Evolutionary conservation across 2,113 vertebrate genomes (phyloP), one percentile per base, ranked within the genome.

Genomic region (Silurus asotus): DNA sequence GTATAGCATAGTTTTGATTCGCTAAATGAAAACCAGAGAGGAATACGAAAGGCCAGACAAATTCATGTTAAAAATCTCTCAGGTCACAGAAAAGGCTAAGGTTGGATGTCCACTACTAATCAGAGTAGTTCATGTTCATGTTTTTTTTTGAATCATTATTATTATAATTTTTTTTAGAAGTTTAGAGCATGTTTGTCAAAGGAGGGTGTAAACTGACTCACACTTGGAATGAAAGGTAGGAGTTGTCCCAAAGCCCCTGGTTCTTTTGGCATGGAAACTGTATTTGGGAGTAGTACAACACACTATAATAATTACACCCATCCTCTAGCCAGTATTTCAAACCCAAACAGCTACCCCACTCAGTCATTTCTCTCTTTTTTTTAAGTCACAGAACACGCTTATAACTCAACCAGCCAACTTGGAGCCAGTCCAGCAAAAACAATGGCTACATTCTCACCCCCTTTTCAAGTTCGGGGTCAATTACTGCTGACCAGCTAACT

Each of bases 281-380:
- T 78, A 58, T 49, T 74, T 80, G 80, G 84, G 87, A 88, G 89
- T 83, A 79, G 72, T 87, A 85, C 83, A 84, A 61, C 25, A 61
- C 59, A 55, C 65, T 59, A 25, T 86, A 86, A 81, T 76, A 56
- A 87, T 80, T 83, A 70, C 58, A 81, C 13, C 55, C 65, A 84
- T 49, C 53, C 87, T 56, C 80, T 86, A 79, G 14, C 4, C 72
- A 78, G 58, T 86, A 84, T 84, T 89, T 90, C 87, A 88, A 92
- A 93, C 79, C 69, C 81, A 89, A 92, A 92, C 84, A 90, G 87
- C 89, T 84, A 64, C 67, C 87, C 87, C 87, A 89, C 88, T 87
- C 70, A 91, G 76, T 64, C 62, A 88, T 89, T 90, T 87, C 49
- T 87, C 48, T 84, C 28, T 65, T 80, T 88, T 88, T 88, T 45